phyloP scores from a whole-genome alignment of 2,113 vertebrate genomes.

The Sciurus niger region DNA sequence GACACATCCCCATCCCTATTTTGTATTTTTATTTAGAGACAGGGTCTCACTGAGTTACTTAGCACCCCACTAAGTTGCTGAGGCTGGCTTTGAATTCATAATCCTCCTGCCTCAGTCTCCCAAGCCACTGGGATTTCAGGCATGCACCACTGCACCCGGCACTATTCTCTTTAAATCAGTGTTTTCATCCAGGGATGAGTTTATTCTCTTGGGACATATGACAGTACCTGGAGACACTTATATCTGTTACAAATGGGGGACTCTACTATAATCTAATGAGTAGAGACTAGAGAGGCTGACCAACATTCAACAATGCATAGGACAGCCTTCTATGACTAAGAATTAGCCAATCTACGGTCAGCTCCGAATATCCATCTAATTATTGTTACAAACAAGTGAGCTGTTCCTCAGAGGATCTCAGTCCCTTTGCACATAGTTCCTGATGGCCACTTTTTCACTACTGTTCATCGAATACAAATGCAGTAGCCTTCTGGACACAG shows the following conservation, averaged over 20 bases:
- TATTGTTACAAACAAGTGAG: neutral
- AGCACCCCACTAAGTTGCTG: too few relatives aligned
- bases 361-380: neutral
- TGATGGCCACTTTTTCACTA: neutral
- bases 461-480: conserved; percentile 5
- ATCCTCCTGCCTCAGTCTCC: too few relatives aligned
- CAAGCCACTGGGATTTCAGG: too few relatives aligned
- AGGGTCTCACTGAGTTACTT: too few relatives aligned
- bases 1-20: too few relatives aligned
- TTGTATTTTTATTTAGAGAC: too few relatives aligned
- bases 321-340: neutral
- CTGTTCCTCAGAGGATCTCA: neutral
- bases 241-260: neutral
- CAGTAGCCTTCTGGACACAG: neutral
- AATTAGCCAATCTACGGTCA: neutral
- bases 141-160: too few relatives aligned
- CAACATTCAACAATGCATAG: neutral
- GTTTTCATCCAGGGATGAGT: neutral
- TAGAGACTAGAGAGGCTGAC: neutral
- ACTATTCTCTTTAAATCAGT: neutral
- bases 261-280: neutral
- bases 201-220: neutral
- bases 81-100: too few relatives aligned
- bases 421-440: neutral
- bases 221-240: neutral